Base-by-base conservation (phyloP, 2,888 invertebrate species). In the Athalia rosae region DNA sequence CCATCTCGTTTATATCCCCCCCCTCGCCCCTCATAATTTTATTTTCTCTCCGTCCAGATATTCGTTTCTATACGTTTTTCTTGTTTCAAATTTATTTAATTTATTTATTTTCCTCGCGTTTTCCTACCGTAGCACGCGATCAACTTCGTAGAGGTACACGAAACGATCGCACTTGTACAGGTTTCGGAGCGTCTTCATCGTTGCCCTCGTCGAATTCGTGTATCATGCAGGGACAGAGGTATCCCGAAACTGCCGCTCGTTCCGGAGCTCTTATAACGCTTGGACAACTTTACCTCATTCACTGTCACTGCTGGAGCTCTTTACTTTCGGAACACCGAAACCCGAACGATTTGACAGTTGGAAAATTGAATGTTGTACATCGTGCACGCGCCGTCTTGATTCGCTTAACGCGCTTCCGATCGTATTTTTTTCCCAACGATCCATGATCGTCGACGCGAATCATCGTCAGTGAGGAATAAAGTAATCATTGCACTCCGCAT, bases 151-250 rank as follows among this genome's bases (percentile, higher is more conserved):
- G n/a, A n/a, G n/a, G n/a, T 28, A 28, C 28, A 28, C 28, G 28
- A 28, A 28, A 28, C 28, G 28, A 28, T 28, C 28, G n/a, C n/a
- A 66, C 78, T 79, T 77, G 77, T 79, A 61, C 77, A 78, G 76
- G 76, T 79, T 76, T 28, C 66, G 53, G 56, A 76, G 62, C 77
- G 67, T 78, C 67, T 80, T 80, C 80, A 77, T 80, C 79, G 79
- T 73, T 80, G 79, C 79, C 80, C 79, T 43, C 58, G 4, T 71
- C 13, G 58, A 71, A 71, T 71, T 71, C 45, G 45, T 71, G 13
- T 53, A n/a, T n/a, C 7, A 53, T 53, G n/a, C n/a, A n/a, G 53
- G 58, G 71, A 71, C 71, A 67, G 67, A 67, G 53, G 45, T 71
- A 71, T 71, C 15, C 71, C 58, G n/a, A 15, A 50, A 43, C 58